Percentiles rank a stretch among this genome's conserved stretches.
Conservation (phyloP, 1,140 invertebrate genomes). For the Achatina immaculata region DNA sequence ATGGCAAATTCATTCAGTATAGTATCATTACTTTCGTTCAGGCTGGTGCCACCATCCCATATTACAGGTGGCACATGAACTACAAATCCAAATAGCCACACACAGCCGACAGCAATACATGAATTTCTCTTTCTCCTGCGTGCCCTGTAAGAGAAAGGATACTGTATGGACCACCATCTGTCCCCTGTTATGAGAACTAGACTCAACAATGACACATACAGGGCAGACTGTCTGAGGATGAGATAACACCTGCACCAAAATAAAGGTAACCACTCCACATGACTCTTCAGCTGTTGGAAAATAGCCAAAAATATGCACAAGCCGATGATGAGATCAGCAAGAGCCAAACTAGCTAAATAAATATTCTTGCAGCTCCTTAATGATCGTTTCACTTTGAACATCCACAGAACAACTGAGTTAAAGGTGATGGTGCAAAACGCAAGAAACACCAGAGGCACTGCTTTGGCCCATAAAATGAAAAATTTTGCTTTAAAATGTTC, state of each 20-base stretch:
- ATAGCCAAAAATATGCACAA: constrained; percentile 56
- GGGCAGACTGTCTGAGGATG: constrained; percentile 55
- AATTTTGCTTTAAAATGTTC: constrained; percentile 20
- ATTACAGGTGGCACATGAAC: constrained; percentile 54
- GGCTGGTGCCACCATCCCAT: constrained; percentile 40
- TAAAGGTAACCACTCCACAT: constrained; percentile 1
- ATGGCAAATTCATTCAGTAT: neutral
- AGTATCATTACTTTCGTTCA: neutral
- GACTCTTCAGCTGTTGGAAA: constrained; percentile 42
- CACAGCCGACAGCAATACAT: constrained; percentile 45
- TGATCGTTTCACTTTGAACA: constrained; percentile 54
- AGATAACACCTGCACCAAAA: constrained; percentile 51
- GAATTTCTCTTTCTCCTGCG: constrained; percentile 55
- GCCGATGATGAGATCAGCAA: constrained; percentile 61
- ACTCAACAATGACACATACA: constrained; percentile 60
- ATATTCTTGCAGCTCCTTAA: constrained; percentile 60
- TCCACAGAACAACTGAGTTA: constrained; percentile 55
- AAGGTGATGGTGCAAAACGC: constrained; percentile 54
- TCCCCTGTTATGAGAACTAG: constrained; percentile 62
- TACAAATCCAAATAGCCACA: constrained; percentile 56
- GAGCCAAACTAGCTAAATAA: constrained; percentile 60
- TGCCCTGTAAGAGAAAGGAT: constrained; percentile 63
- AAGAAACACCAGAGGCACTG: constrained; percentile 52
- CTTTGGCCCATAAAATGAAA: constrained; percentile 48
- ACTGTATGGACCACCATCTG: constrained; percentile 65